Percentiles rank a stretch among this genome's conserved stretches.
Conservation (phyloP, 2,113 vertebrate genomes). For the Archocentrus centrarchus region DNA sequence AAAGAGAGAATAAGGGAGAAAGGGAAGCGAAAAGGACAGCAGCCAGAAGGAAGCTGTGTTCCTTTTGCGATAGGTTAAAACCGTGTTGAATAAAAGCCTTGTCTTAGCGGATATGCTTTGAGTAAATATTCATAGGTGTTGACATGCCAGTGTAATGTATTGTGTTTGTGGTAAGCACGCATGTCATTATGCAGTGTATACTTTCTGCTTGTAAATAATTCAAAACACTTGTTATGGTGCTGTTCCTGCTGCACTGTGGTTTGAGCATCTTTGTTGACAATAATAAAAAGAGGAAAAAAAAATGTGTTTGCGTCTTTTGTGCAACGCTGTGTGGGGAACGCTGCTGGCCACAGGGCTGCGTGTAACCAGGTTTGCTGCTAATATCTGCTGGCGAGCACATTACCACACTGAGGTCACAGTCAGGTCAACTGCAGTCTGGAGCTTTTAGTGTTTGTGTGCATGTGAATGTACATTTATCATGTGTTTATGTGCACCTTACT, state of each 20-base stretch:
- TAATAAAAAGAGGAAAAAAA: not conserved
- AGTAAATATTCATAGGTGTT: slow-evolving; percentile 51
- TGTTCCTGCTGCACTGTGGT: slow-evolving; percentile 39
- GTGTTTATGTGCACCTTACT: slow-evolving; percentile 58
- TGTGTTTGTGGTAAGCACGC: slow-evolving; percentile 54
- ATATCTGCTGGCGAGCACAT: slow-evolving; percentile 45
- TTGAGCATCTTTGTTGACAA: slow-evolving; percentile 46
- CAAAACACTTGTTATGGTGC: slow-evolving; percentile 42
- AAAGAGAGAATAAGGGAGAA: slow-evolving; percentile 3
- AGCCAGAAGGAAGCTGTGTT: slow-evolving; percentile 20
- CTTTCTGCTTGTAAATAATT: slow-evolving; percentile 71
- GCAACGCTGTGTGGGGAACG: not conserved
- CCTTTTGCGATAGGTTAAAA: slow-evolving; percentile 39
- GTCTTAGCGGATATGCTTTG: slow-evolving; percentile 43
- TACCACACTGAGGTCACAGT: slow-evolving; percentile 47
- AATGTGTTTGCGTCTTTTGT: slow-evolving; percentile 7
- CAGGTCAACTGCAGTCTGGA: slow-evolving; percentile 66
- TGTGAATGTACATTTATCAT: slow-evolving; percentile 3
- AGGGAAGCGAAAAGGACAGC: not conserved
- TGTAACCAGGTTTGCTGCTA: slow-evolving; percentile 30
- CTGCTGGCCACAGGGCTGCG: slow-evolving; percentile 19
- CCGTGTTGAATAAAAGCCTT: slow-evolving; percentile 43
- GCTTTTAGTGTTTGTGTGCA: not conserved
- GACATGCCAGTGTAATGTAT: slow-evolving; percentile 39
- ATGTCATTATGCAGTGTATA: slow-evolving; percentile 62